A percentile compares a stretch with the other conserved stretches of the same genome.
Evolutionary conservation across 2,888 invertebrate genomes (phyloP).

Genomic region (Acrobeloides nanus): DNA sequence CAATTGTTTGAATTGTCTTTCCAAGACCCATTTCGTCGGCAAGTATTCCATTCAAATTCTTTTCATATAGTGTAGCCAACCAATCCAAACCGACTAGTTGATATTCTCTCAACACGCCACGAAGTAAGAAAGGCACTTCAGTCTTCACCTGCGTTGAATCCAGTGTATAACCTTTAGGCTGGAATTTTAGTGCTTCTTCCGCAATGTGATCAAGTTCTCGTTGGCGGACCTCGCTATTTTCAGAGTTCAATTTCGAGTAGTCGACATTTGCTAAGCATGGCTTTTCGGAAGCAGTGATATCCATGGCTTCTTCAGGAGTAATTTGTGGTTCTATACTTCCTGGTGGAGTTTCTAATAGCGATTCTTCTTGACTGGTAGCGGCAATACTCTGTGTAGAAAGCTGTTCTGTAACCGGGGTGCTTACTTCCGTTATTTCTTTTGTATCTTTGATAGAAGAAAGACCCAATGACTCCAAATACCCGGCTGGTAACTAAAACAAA

Average conservation of each 20-base stretch:
- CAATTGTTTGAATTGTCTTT: conserved; percentile 88
- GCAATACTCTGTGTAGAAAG: background rate
- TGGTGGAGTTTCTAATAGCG: too few species aligned
- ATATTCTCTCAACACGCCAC: conserved; percentile 82
- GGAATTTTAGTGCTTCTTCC: conserved; percentile 85
- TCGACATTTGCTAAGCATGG: conserved; percentile 29
- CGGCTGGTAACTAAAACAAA: conserved; percentile 31
- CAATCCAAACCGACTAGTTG: conserved; percentile 95
- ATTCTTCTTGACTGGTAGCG: background rate
- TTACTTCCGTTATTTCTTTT: background rate
- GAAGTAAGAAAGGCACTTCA: conserved; percentile 81
- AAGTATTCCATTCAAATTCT: conserved; percentile 86
- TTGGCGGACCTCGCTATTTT: conserved; percentile 37
- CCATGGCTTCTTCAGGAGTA: too few species aligned
- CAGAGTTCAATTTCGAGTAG: conserved; percentile 34
- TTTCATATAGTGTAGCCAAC: conserved; percentile 89
- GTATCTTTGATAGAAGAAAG: background rate
- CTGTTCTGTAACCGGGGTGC: background rate
- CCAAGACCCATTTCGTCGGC: conserved; percentile 63
- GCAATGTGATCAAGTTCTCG: conserved; percentile 45
- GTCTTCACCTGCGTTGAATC: conserved; percentile 63
- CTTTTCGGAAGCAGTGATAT: conserved; percentile 28
- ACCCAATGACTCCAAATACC: conserved; percentile 37
- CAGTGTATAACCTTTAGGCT: conserved; percentile 93
- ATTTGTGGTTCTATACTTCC: too few species aligned